Evolutionary conservation across 37 sponge, comb jelly and placozoan species (phyloP).

Genomic region (Beroe ovata): DNA sequence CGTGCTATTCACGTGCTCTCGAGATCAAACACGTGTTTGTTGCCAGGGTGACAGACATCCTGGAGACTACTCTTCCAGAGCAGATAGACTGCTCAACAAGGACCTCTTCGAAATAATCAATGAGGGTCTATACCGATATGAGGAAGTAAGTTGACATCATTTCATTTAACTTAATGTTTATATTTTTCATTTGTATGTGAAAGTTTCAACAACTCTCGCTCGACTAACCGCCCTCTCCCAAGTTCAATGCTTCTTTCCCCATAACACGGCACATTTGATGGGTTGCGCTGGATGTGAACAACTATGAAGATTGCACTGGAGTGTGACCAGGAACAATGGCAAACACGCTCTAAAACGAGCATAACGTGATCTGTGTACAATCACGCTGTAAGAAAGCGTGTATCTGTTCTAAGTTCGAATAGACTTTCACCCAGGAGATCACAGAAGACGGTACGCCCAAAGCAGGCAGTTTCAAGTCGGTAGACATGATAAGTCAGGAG

Average conservation of each 20-base stretch:
- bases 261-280: too few species aligned
- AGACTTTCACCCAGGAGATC: slow-evolving; percentile 64
- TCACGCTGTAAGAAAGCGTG: too few species aligned
- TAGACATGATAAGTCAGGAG: slow-evolving; percentile 62
- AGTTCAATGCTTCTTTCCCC: too few species aligned
- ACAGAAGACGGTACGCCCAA: background rate
- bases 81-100: slow-evolving; percentile 62
- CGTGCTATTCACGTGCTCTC: too few species aligned
- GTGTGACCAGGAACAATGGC: too few species aligned
- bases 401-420: background rate
- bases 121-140: slow-evolving; percentile 93
- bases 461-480: slow-evolving; percentile 20
- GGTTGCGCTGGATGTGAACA: too few species aligned
- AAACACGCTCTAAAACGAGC: too few species aligned
- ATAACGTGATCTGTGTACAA: too few species aligned
- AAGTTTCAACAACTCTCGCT: background rate
- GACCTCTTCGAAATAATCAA: slow-evolving; percentile 86
- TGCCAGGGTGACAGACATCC: slow-evolving; percentile 62
- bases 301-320: too few species aligned
- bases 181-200: background rate
- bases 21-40: background rate
- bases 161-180: background rate
- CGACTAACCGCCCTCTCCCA: background rate
- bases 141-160: slow-evolving; percentile 69
- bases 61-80: slow-evolving; percentile 41